Conservation (phyloP, 2,113 vertebrate species). For the Oreochromis spilurus region DNA sequence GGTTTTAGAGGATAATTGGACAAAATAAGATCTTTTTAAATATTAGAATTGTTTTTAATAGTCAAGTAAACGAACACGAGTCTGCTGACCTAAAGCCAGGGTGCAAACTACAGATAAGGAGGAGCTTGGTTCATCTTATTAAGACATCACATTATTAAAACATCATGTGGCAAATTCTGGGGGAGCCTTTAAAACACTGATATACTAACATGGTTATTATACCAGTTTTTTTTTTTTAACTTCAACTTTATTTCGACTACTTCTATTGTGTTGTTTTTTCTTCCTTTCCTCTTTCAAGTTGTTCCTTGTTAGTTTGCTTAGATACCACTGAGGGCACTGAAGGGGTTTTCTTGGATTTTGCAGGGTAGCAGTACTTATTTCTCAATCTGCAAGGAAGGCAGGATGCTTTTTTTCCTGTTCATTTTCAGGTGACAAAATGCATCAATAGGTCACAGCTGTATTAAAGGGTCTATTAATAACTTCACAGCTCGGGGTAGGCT, state of each 20-base stretch:
- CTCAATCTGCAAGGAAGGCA: accelerated
- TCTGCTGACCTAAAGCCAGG: not conserved
- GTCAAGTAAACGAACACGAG: not conserved
- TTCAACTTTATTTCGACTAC: too few relatives aligned
- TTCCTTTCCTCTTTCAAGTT: too few relatives aligned
- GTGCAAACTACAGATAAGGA: not conserved
- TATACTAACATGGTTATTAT: not conserved
- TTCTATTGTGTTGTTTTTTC: too few relatives aligned
- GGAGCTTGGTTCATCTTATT: not conserved
- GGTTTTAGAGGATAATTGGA: accelerated
- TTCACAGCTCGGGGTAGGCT: not conserved
- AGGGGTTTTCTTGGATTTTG: not conserved
- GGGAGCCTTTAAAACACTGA: not conserved
- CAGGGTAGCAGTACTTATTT: not conserved
- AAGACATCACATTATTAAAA: not conserved
- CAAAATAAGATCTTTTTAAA: not conserved
- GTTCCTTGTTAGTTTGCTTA: too few relatives aligned
- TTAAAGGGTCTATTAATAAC: not conserved
- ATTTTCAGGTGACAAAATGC: not conserved
- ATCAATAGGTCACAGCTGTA: not conserved
- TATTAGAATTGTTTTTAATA: accelerated
- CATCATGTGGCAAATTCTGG: accelerated
- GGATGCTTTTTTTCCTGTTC: not conserved
- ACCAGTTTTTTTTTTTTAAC: too few relatives aligned
- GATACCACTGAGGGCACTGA: too few relatives aligned